Conservation (phyloP, 2,797 vertebrate species). For the Merluccius polli region DNA sequence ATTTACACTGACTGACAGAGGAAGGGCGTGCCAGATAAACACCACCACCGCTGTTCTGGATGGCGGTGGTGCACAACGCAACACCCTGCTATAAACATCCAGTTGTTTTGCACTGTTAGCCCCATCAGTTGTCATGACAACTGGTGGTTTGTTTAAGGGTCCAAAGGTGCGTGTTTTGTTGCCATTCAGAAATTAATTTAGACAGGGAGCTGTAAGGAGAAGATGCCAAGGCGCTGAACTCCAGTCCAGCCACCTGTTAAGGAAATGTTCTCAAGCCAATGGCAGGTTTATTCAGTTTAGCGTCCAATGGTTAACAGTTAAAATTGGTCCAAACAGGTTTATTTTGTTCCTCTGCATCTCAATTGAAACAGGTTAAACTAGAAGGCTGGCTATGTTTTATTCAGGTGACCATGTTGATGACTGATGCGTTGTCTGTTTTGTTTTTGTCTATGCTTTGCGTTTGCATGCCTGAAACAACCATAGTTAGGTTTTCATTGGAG, state of each 20-base stretch:
- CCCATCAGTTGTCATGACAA: background rate
- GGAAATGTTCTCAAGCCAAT: background rate
- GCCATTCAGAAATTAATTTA: constrained; percentile 10
- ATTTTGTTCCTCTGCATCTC: background rate
- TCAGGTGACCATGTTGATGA: background rate
- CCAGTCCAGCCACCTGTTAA: background rate
- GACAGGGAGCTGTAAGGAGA: constrained; percentile 4
- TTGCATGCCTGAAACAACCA: background rate
- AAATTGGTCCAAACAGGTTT: background rate
- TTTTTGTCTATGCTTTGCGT: background rate
- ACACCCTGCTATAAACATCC: constrained; percentile 16
- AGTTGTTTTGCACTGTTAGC: constrained; percentile 15
- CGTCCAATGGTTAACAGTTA: background rate
- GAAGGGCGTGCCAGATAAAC: constrained; percentile 23
- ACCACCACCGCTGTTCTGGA: background rate
- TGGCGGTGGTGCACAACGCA: background rate
- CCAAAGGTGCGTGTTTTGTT: background rate
- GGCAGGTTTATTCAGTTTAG: background rate
- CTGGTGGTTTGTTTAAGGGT: background rate
- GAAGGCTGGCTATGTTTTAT: background rate
- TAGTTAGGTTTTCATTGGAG: constrained; percentile 27
- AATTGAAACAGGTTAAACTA: background rate
- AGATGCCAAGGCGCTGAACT: constrained; percentile 11
- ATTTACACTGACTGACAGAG: constrained; percentile 43
- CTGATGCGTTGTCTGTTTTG: background rate